Percentiles rank a stretch among this genome's conserved stretches.
These are phyloP conservation scores for Mobula hypostoma DNA, from an alignment of 2,113 vertebrate genomes.

Conservation along the genomic window DNA sequence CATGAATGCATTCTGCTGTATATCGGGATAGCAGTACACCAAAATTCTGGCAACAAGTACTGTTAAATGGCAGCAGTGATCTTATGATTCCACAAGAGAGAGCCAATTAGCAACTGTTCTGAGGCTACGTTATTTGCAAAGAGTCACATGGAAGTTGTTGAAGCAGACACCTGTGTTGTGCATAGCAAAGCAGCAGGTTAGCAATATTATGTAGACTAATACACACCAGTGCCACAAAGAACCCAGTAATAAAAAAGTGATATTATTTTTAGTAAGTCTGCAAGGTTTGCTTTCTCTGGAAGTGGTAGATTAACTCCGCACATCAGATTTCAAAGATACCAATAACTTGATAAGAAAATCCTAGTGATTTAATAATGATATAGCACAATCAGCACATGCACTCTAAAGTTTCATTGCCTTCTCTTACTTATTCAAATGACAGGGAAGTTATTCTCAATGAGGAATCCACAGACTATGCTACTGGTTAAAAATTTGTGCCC, in stretches of 20 bases:
- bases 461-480: no score
- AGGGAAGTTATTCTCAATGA: no score
- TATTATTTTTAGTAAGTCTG: not conserved
- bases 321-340: not conserved
- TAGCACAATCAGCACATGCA: no score
- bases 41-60: not conserved
- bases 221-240: not conserved
- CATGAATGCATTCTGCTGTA: not conserved
- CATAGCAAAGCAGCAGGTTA: not conserved
- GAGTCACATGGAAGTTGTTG: not conserved
- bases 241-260: not conserved
- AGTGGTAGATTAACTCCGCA: not conserved
- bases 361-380: no score
- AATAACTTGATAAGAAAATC: not conserved
- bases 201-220: not conserved
- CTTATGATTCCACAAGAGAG: not conserved
- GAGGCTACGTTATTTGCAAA: not conserved
- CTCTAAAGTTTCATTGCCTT: no score
- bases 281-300: no score
- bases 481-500: no score
- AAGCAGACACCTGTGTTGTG: not conserved
- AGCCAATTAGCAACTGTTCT: not conserved
- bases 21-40: not conserved
- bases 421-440: no score
- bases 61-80: not conserved